phyloP scores from a whole-genome alignment of 1,140 invertebrate species.

The Cydia fagiglandana region DNA sequence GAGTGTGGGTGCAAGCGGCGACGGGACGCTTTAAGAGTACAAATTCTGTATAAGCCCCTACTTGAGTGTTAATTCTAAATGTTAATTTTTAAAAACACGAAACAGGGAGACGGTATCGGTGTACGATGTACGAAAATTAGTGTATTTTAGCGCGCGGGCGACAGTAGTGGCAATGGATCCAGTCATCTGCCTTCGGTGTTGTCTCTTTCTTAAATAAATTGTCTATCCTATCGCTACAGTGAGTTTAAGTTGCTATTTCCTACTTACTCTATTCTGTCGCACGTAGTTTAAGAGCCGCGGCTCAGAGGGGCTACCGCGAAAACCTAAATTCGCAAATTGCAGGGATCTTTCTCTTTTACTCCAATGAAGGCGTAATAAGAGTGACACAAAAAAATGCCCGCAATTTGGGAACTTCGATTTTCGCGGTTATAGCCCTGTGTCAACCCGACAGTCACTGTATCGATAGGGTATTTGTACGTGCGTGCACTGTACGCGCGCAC shows the following conservation, averaged over 20 bases:
- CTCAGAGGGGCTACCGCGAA: no score
- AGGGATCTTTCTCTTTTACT: no score
- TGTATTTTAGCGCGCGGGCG: conserved; percentile 56
- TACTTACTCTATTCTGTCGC: conserved; percentile 49
- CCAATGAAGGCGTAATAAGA: no score
- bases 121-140: conserved; percentile 51
- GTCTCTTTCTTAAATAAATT: conserved; percentile 70
- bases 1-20: conserved; percentile 61
- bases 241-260: conserved; percentile 62
- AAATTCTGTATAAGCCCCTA: conserved; percentile 81
- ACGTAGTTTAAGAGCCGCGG: conserved; percentile 46
- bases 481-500: conserved; percentile 65
- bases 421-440: no score
- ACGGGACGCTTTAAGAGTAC: conserved; percentile 78
- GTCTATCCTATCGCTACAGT: conserved; percentile 74
- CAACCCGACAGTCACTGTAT: conserved; percentile 59
- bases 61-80: conserved; percentile 72
- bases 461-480: conserved; percentile 67
- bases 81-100: conserved; percentile 70
- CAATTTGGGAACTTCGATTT: no score
- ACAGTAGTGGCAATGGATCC: conserved; percentile 49
- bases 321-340: no score
- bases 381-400: no score
- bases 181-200: conserved; percentile 71
- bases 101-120: conserved; percentile 67